Evolutionary conservation across 1,140 invertebrate genomes (phyloP).

Genomic region (Drosophila mayri): DNA sequence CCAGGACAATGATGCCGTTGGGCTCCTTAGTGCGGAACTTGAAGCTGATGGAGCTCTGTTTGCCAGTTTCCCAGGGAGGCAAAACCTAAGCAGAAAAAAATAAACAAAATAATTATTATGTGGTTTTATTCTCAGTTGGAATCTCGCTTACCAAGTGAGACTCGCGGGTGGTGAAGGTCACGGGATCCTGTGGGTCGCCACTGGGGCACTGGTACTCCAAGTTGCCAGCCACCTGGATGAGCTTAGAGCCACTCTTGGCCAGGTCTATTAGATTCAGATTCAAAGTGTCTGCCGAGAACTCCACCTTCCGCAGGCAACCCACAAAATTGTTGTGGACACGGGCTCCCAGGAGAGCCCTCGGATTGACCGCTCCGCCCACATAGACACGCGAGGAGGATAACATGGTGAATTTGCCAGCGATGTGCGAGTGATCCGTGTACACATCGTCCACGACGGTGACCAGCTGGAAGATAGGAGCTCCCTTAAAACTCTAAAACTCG

Average conservation of each 20-base stretch:
- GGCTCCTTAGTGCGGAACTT: slow-evolving; percentile 97
- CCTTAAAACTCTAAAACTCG: neutral
- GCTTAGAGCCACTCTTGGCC: slow-evolving; percentile 92
- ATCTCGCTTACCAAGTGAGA: slow-evolving; percentile 91
- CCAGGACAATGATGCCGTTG: slow-evolving; percentile 97
- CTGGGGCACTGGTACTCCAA: slow-evolving; percentile 95
- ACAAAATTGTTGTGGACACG: slow-evolving; percentile 95
- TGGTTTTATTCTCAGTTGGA: fast-evolving
- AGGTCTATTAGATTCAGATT: slow-evolving; percentile 95
- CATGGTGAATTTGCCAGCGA: slow-evolving; percentile 95
- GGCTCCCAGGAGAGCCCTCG: slow-evolving; percentile 91
- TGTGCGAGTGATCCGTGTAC: slow-evolving; percentile 95
- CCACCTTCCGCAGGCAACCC: slow-evolving; percentile 97
- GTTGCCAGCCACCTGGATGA: slow-evolving; percentile 94
- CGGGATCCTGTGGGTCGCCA: slow-evolving; percentile 93
- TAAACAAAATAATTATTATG: neutral
- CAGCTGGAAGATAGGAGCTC: slow-evolving; percentile 88
- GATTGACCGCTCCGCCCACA: slow-evolving; percentile 95
- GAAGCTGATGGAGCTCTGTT: slow-evolving; percentile 95
- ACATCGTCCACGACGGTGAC: slow-evolving; percentile 96
- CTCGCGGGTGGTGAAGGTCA: slow-evolving; percentile 95
- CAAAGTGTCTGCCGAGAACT: slow-evolving; percentile 95
- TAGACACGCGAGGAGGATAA: slow-evolving; percentile 94
- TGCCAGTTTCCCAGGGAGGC: slow-evolving; percentile 94
- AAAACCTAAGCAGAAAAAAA: slow-evolving; percentile 88